A percentile compares a stretch with the other conserved stretches of the same genome.
phyloP scores from a whole-genome alignment of 2,797 vertebrate genomes.

The Galago senegalensis region DNA sequence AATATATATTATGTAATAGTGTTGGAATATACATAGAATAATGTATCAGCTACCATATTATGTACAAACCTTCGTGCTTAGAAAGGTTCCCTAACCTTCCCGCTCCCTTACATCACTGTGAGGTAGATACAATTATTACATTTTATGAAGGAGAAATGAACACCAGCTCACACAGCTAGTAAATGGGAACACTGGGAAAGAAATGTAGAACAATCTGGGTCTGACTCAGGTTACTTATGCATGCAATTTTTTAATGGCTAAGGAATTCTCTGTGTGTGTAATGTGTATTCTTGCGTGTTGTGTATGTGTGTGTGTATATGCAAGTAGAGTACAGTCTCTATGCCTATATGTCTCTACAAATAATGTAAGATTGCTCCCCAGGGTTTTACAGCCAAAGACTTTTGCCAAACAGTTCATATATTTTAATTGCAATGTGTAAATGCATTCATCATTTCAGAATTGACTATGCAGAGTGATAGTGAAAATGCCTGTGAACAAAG shows the following conservation, averaged over 20 bases:
- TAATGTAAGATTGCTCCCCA: not conserved
- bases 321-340: not conserved
- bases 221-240: not conserved
- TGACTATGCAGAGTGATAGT: not conserved
- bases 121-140: not conserved
- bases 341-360: not conserved
- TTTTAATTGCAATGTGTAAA: not conserved
- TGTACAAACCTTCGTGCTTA: not conserved
- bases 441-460: slow-evolving; percentile 8
- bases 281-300: not conserved
- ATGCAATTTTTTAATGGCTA: not conserved
- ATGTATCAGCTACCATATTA: not conserved
- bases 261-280: not conserved
- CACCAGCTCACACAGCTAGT: not conserved
- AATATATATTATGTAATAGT: not conserved
- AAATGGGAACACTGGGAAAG: not conserved
- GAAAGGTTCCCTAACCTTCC: not conserved
- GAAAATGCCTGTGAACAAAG: slow-evolving; percentile 10
- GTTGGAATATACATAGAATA: not conserved
- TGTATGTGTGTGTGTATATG: not conserved
- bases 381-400: not conserved
- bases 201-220: not conserved
- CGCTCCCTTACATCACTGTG: not conserved
- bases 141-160: not conserved
- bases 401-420: not conserved